Base-by-base conservation (phyloP, 2,113 vertebrate genomes). In the Trochalopteron elliotii region DNA sequence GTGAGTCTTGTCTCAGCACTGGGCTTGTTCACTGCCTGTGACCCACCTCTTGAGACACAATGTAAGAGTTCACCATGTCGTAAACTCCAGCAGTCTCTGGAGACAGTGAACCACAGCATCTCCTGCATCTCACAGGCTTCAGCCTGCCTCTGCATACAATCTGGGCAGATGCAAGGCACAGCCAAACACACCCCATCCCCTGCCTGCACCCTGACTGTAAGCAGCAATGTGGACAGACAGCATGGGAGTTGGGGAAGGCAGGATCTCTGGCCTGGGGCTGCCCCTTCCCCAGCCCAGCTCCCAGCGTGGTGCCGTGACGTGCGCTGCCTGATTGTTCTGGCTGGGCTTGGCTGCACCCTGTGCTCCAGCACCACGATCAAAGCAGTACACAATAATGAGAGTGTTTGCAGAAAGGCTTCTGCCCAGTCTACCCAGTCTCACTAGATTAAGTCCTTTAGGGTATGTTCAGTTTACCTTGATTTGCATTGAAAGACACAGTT, bases 161-260 rank as follows among this genome's bases (percentile, higher is more conserved):
- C 40, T 30, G 15, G 6, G 16, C 24, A 47, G 12, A 21, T 18
- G 8, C 23, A 42, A 39, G 37, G 37, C 37, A 39, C 37, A 39
- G 37, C 37, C 37, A 39, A 83, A 27, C 17, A 56, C 27, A 30
- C 3, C 4, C 6, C 61, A 71, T 1, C 18, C 18, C 28, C 57
- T 27, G 18, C 18, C 42, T 56, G 75, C 44, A 39, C 12, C 22
- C 45, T 6, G 11, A 2, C 24, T 12, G 55, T 10, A 83, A 25
- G 60, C 52, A 84, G 39, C 21, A 25, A 37, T 0, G 1, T 31
- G 27, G 45, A 30, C n/a, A 67, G 39, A 31, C 23, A 59, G 30
- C 35, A 25, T 1, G 7, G 12, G 24, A 50, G 23, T 7, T 28
- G 27, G 7, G 5, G 42, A 39, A 1, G 0, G 1, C 45, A 59